phyloP scores from a whole-genome alignment of 2,888 invertebrate genomes.

The Eupithecia vulgata region DNA sequence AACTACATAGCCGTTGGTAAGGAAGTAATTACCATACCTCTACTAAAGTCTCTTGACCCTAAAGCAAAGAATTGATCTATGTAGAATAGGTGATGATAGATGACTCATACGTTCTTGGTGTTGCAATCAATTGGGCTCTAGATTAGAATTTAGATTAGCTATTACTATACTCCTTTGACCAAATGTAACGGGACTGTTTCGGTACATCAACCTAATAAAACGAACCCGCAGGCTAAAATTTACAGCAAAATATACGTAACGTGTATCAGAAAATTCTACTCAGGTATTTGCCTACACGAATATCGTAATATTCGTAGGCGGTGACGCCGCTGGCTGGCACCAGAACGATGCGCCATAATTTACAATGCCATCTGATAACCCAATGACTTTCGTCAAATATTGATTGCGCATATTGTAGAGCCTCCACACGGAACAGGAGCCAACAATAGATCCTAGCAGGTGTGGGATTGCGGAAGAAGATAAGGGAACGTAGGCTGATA shows the following conservation, averaged over 20 bases:
- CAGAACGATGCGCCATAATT: conserved; percentile 63
- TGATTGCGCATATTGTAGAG: conserved; percentile 57
- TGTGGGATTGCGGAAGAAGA: conserved; percentile 56
- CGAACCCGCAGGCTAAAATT: conserved; percentile 7
- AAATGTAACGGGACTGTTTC: conserved; percentile 20
- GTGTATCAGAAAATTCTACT: conserved; percentile 32
- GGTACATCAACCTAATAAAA: neutral
- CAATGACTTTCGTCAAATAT: conserved; percentile 65
- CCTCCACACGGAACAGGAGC: conserved; percentile 46
- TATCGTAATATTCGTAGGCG: conserved; percentile 59
- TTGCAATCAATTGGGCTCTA: conserved; percentile 35
- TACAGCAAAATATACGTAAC: conserved; percentile 34
- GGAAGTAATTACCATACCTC: conserved; percentile 63
- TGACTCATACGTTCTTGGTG: conserved; percentile 49
- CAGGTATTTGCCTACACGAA: conserved; percentile 52
- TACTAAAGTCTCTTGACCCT: conserved; percentile 63
- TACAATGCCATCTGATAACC: conserved; percentile 70
- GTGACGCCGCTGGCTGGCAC: conserved; percentile 72
- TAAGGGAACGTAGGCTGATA: conserved; percentile 49
- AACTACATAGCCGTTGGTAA: conserved; percentile 50
- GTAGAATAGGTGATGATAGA: conserved; percentile 44
- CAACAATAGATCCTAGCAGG: conserved; percentile 37
- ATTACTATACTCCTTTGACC: conserved; percentile 25
- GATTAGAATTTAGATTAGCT: conserved; percentile 42
- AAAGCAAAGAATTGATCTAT: conserved; percentile 48